Conservation (phyloP, 2,888 invertebrate species). For the Resseliella maxima region DNA sequence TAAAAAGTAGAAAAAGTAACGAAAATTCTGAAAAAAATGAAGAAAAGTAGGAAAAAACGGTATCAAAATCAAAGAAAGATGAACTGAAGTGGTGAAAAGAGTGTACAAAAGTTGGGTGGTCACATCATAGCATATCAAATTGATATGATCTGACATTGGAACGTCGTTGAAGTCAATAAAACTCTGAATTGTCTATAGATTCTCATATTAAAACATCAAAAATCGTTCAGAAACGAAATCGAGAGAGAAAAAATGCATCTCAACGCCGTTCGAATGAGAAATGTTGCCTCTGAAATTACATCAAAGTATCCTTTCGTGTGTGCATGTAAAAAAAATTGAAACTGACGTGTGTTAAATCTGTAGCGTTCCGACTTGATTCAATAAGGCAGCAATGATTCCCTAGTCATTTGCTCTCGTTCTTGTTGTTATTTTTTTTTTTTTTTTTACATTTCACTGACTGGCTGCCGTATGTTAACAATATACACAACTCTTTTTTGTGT, state of each 20-base stretch:
- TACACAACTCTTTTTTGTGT: conserved; percentile 42
- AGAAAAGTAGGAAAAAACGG: background rate
- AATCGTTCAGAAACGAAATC: background rate
- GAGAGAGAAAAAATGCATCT: background rate
- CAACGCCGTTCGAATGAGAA: background rate
- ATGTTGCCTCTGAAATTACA: conserved; percentile 30
- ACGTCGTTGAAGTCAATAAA: conserved; percentile 48
- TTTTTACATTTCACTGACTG: conserved; percentile 51
- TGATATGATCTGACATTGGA: conserved; percentile 28
- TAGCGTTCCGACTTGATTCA: conserved; percentile 22
- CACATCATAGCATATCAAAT: background rate
- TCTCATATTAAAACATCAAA: conserved; percentile 35
- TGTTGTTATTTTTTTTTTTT: background rate
- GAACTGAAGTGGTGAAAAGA: no score
- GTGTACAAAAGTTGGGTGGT: conserved; percentile 33
- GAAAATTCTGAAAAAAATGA: background rate
- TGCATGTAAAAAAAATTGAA: background rate
- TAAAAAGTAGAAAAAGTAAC: background rate
- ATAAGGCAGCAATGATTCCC: conserved; percentile 4
- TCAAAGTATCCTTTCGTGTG: background rate
- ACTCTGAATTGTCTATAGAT: background rate
- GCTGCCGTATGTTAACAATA: conserved; percentile 49
- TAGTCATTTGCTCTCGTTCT: conserved; percentile 43
- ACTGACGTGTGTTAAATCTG: conserved; percentile 38
- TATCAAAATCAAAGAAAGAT: background rate